Base-by-base conservation (phyloP, 2,797 vertebrate species). In the Kryptolebias ocellatus region DNA sequence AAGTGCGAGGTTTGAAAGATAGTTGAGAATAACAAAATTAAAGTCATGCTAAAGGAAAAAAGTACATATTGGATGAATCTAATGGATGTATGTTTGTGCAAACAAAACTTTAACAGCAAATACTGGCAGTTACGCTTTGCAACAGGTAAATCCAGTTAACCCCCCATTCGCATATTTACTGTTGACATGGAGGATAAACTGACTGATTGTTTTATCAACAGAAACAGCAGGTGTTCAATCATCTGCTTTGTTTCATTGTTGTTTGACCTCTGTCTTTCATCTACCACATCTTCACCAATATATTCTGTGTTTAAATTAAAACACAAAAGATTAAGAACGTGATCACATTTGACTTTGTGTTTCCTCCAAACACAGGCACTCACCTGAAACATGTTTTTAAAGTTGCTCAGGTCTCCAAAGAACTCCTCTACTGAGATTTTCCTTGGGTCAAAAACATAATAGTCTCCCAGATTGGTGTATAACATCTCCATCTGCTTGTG, bases 351-450 rank as follows among this genome's bases (percentile, higher is more conserved):
- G 11, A 28, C 8, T 37, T 11, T 47, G 29, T 50, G 78, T 9
- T 51, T 60, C 18, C 50, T 17, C 57, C 37, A 57, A 45, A 51
- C 45, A 65, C n/a, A 47, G 47, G 28, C 50, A 83, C 86, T 14
- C 27, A 97, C 95, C 94, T 95, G 86, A 87, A 98, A 95, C 94
- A 94, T 96, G 83, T 91, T 96, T 77, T 87, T 95, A 62, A 98
- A 97, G 89, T 90, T 96, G 87, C 93, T 94, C 60, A 96, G 87
- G 68, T 96, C 95, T 0, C 90, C 90, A 50, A 96, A 97, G 79
- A 97, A 91, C 72, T 96, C 95, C 77, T 94, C 96, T 15, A 94
- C 74, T 4, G 92, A 87, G 0, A 94, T 76, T 64, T 97, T 96
- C 66, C 84, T 93, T 0, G 94, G 90, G 82, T 95, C 88, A 79